Evolutionary conservation across 2,888 invertebrate species (phyloP), one percentile per base, ranked within the genome.

Genomic region (Galerucella calmariensis): DNA sequence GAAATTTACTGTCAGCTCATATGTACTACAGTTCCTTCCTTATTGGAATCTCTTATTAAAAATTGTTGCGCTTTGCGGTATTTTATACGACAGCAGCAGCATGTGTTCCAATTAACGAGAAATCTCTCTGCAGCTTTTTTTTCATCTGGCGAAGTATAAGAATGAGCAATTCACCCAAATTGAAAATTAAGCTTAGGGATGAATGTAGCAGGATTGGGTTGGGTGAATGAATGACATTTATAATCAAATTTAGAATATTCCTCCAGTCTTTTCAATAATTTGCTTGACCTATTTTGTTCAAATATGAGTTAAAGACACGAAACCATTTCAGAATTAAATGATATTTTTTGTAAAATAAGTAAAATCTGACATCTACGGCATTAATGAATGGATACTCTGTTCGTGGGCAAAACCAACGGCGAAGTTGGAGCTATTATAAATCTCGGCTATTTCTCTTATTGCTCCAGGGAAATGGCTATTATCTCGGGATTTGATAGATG

Each of bases 81-180:
- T 71, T 65, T 66, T 66, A 71, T 71, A 58, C 51, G 71, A 58
- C 48, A 69, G 61, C 62, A 51, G 27, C 69, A 61, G 61, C 48
- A 46, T 65, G 66, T 71, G 71, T 46, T 66, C 46, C 11, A 71
- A 56, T 66, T 71, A 71, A 71, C 65, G 71, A 71, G 71, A 66
- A 65, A 71, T 41, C 56, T 35, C 48, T n/a, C 20, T 71, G 48
- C 14, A 41, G 58, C 65, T 56, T 35, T 66, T 51, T 5, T 66
- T 44, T n/a, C 46, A 4, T 35, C 65, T 46, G 24, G 48, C 69
- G 20, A 27, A 44, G 27, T 24, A 59, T 48, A 20, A 51, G 58
- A 56, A 71, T 65, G 20, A 70, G 53, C 65, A 20, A 20, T 20
- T 20, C 20, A 20, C 20, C 1, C 1, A 20, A 20, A 20, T 20